Evolutionary conservation across 2,113 vertebrate species (phyloP), one percentile per base, ranked within the genome.

Genomic region (Paralichthys olivaceus): DNA sequence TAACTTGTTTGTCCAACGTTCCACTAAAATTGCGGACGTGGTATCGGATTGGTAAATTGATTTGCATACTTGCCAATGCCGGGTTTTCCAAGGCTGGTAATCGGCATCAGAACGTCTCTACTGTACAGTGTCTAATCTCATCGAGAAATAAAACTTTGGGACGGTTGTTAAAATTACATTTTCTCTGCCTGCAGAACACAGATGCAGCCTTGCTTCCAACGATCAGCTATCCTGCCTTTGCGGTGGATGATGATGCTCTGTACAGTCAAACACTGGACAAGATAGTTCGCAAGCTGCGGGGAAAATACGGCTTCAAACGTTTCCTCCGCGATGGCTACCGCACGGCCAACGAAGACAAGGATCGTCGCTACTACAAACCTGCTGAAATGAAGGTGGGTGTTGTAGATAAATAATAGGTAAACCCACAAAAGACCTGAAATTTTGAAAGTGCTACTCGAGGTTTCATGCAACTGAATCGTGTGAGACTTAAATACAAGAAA

Each of bases 341-440:
- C 63, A 99, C 98, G 0, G 90, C 97, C 0, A 92, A 98, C 56
- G 98, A 99, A 85, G 98, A 99, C 91, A 93, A 93, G 87, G 94
- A 95, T 0, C 95, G 98, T 1, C 93, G 95, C 45, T 96, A 97
- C 68, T 99, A 99, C 79, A 97, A 96, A 85, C 96, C 98, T n/a
- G 98, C 98, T 5, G 98, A 99, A 84, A 99, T 99, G 90, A 99
- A 99, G 98, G 97, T 98, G 89, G 26, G 89, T 62, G n/a, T 40
- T 40, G 37, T 40, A 3, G 9, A 40, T 2, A 40, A 40, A 40
- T 2, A 40, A 40, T 13, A 40, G 37, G 11, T 13, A 40, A 40
- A 40, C 37, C 37, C 37, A 11, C 0, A 11, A 1, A 40, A 40
- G 3, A 2, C 11, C 37, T 40, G 37, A 3, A 4, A 40, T 40